Base-by-base conservation (phyloP, 2,113 vertebrate genomes). In the Bufo gargarizans region DNA sequence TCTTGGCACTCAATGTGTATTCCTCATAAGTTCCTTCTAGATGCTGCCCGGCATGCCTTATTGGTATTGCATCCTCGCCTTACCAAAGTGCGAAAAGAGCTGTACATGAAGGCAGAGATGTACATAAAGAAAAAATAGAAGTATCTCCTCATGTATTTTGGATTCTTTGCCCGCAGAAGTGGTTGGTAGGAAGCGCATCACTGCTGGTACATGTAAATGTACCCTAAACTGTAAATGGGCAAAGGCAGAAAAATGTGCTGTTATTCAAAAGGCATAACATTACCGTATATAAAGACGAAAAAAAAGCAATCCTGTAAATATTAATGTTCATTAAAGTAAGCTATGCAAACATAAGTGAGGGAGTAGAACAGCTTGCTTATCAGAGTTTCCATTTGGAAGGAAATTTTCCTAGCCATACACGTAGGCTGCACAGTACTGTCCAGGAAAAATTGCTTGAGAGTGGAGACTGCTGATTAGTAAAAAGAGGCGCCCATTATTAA, bases 351-450 rank as follows among this genome's bases (percentile, higher is more conserved):
- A 6, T 71, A 85, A 71, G 14, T 69, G 55, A 80, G 55, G 43
- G 72, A 82, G 61, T 20, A 65, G 61, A 85, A 45, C 79, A 81
- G 19, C 45, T 50, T 83, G 61, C 45, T 67, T 83, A 83, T 83
- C 81, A 69, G 33, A 83, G 61, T 83, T 83, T 83, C 81, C 61
- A 83, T 49, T 50, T 69, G 45, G 81, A 83, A 83, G 19, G 61
- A 49, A 83, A 81, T 61, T 81, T 81, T 81, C 61, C 61, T 83
- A 83, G 61, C 20, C 59, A 33, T 69, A n/a, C 45, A 83, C 45
- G 47, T 65, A 82, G 59, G 80, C 45, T 82, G 59, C 80, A 65
- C 80, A 67, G 80, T n/a, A 65, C 80, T 83, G 81, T 67, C 81
- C 61, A 83, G 63, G 80, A 65, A 65, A 33, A 80, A 53, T 83